These are phyloP conservation scores for Limanda limanda DNA, from an alignment of 2,113 vertebrate species.

Conservation along the genomic window DNA sequence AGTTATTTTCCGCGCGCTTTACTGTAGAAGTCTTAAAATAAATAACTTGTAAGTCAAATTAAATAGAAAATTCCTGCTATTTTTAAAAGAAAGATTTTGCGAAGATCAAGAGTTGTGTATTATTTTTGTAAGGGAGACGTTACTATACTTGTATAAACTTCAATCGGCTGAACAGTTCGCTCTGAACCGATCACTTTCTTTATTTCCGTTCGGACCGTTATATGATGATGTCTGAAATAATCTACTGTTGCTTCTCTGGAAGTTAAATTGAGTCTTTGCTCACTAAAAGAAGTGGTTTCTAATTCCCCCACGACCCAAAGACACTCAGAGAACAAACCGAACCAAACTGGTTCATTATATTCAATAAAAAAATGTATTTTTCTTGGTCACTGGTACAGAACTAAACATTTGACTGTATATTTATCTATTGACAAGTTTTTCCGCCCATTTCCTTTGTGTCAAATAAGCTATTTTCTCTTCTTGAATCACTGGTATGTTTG, in stretches of 20 bases:
- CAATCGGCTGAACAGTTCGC: slow-evolving; percentile 51
- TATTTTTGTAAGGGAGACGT: slow-evolving; percentile 74
- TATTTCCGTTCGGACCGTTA: slow-evolving; percentile 44
- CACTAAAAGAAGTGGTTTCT: slow-evolving; percentile 43
- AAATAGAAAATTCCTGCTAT: slow-evolving; percentile 46
- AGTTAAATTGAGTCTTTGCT: slow-evolving; percentile 49
- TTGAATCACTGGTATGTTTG: slow-evolving; percentile 67
- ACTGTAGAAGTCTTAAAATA: slow-evolving; percentile 69
- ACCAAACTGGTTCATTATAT: slow-evolving; percentile 16
- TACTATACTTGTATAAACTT: slow-evolving; percentile 52
- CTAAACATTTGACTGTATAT: slow-evolving; percentile 35
- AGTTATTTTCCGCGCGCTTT: slow-evolving; percentile 48
- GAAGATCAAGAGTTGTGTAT: slow-evolving; percentile 46
- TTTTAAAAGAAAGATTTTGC: slow-evolving; percentile 57
- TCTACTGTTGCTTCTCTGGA: slow-evolving; percentile 48
- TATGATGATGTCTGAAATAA: slow-evolving; percentile 31
- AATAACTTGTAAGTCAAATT: slow-evolving; percentile 30
- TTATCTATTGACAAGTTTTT: slow-evolving; percentile 14
- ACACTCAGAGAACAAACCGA: slow-evolving; percentile 68
- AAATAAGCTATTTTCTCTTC: slow-evolving; percentile 73
- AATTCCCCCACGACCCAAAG: neutral
- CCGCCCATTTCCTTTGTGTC: slow-evolving; percentile 51
- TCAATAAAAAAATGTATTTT: slow-evolving; percentile 29
- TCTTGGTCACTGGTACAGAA: slow-evolving; percentile 39
- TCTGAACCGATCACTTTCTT: slow-evolving; percentile 24